phyloP scores from a whole-genome alignment of 2,113 vertebrate genomes.

The Passerina amoena region DNA sequence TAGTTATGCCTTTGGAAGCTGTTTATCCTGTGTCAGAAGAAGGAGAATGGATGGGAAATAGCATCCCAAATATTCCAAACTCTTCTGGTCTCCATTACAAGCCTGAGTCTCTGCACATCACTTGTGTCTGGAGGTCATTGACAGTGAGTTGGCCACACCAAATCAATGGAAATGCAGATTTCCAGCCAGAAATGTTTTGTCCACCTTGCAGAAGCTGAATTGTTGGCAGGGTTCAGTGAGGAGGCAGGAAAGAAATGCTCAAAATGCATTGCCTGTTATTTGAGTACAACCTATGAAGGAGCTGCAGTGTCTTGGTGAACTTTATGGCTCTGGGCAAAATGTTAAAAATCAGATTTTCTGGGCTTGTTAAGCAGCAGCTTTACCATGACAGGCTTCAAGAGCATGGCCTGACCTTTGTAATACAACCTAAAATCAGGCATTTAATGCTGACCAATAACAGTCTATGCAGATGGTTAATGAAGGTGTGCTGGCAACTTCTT shows the following conservation, averaged over 20 bases:
- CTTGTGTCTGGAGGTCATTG: background rate
- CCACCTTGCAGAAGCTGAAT: background rate
- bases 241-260: background rate
- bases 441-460: background rate
- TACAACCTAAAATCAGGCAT: background rate
- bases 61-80: background rate
- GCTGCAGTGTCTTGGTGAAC: background rate
- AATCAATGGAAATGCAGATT: background rate
- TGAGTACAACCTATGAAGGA: background rate
- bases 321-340: background rate
- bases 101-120: background rate
- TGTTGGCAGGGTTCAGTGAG: background rate
- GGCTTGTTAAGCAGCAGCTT: background rate
- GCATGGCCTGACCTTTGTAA: background rate
- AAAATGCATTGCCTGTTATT: background rate
- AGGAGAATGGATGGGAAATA: background rate
- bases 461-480: background rate
- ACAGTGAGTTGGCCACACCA: fast-evolving
- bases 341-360: background rate
- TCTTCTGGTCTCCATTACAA: background rate
- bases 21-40: background rate
- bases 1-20: background rate
- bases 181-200: background rate
- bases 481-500: background rate
- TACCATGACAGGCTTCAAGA: background rate